These are phyloP conservation scores for Hoplostethus mediterraneus DNA, from an alignment of 2,797 vertebrate genomes.

Conservation along the genomic window DNA sequence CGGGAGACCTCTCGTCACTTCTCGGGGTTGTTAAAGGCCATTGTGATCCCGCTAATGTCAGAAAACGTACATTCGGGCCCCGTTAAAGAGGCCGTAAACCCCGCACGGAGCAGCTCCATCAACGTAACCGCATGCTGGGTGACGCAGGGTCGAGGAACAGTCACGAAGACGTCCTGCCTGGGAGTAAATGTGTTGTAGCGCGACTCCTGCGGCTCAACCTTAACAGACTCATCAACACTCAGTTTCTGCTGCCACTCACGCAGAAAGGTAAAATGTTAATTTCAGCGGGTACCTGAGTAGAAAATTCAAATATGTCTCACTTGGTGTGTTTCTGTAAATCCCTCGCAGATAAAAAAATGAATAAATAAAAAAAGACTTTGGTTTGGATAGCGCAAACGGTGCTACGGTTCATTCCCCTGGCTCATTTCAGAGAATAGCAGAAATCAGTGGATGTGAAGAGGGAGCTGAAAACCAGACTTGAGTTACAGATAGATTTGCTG, in stretches of 20 bases:
- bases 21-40: conserved; percentile 35
- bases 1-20: conserved; percentile 39
- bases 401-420: not conserved
- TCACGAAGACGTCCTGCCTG: conserved; percentile 2
- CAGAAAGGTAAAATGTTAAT: conserved; percentile 2
- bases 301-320: conserved; percentile 6
- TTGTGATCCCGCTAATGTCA: conserved; percentile 38
- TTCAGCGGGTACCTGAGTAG: not conserved
- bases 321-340: conserved; percentile 8
- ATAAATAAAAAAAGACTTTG: too few species aligned
- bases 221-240: not conserved
- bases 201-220: conserved; percentile 8
- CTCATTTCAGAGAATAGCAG: not conserved
- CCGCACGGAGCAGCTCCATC: conserved; percentile 19
- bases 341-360: not conserved
- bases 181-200: not conserved
- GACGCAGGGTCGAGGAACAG: not conserved
- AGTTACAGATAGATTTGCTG: conserved; percentile 36
- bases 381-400: not conserved
- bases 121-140: conserved; percentile 18
- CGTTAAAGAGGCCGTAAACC: conserved; percentile 32
- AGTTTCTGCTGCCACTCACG: not conserved
- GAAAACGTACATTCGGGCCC: conserved; percentile 31
- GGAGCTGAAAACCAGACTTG: conserved; percentile 9
- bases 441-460: conserved; percentile 4